phyloP scores from a whole-genome alignment of 2,113 vertebrate species.

The Hirundichthys speculiger region DNA sequence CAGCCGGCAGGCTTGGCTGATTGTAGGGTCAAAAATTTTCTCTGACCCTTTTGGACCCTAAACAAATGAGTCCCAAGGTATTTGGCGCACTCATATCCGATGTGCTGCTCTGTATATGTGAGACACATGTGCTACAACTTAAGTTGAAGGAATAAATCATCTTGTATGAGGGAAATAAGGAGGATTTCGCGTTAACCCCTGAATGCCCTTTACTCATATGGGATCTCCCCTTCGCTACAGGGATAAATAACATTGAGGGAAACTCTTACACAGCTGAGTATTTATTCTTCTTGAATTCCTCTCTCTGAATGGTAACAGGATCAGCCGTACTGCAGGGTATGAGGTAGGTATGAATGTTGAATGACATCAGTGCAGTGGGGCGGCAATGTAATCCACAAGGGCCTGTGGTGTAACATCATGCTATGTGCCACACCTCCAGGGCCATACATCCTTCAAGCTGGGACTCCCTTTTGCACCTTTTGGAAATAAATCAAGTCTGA shows the following conservation, averaged over 20 bases:
- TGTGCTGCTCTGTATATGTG: conserved; percentile 68
- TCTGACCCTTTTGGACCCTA: conserved; percentile 56
- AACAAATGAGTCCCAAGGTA: conserved; percentile 72
- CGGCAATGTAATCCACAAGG: conserved; percentile 49
- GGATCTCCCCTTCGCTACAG: conserved; percentile 70
- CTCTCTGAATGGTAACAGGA: conserved; percentile 71
- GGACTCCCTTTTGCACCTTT: conserved; percentile 40
- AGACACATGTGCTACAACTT: conserved; percentile 81
- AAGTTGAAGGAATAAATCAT: conserved; percentile 77
- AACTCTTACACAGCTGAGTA: conserved; percentile 63
- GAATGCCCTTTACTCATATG: conserved; percentile 74
- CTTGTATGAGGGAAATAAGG: conserved; percentile 73
- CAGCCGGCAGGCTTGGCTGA: conserved; percentile 40
- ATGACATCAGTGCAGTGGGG: conserved; percentile 55
- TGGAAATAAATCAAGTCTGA: conserved; percentile 61
- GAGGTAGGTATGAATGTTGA: conserved; percentile 63
- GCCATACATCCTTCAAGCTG: conserved; percentile 47
- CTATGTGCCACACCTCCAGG: conserved; percentile 45
- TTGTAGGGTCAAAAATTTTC: conserved; percentile 57
- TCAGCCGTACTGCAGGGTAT: conserved; percentile 65
- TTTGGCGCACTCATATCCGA: conserved; percentile 69
- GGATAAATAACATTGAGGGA: conserved; percentile 76
- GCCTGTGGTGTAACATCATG: conserved; percentile 37
- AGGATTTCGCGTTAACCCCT: conserved; percentile 79
- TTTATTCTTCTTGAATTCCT: conserved; percentile 67